Conservation (phyloP, 2,113 vertebrate genomes). For the Fulmarus glacialis region DNA sequence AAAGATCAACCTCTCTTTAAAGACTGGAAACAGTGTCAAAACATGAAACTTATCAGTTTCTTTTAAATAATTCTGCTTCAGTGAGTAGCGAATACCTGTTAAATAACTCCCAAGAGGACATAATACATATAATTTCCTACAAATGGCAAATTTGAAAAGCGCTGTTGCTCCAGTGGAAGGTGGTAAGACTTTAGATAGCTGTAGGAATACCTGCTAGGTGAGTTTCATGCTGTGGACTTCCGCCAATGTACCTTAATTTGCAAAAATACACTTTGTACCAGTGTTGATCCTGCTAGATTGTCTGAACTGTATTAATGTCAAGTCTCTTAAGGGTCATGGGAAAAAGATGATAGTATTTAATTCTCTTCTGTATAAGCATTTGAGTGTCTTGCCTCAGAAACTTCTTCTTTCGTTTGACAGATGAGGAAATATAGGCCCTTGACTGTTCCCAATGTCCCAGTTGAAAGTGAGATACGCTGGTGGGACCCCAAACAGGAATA, state of each 20-base stretch:
- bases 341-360: not conserved
- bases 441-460: not conserved
- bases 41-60: not conserved
- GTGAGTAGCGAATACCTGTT: not conserved
- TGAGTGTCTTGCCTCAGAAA: not conserved
- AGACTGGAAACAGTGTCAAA: not conserved
- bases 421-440: not conserved
- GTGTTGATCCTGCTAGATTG: not conserved
- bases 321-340: not conserved
- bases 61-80: not conserved
- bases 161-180: not conserved
- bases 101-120: not conserved
- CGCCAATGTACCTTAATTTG: not conserved
- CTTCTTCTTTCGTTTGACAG: not conserved
- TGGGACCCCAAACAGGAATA: not conserved
- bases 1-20: not conserved
- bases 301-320: not conserved
- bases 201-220: not conserved
- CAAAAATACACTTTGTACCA: not conserved
- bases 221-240: not conserved
- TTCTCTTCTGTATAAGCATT: not conserved
- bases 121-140: not conserved
- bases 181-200: not conserved
- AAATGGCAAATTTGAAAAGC: not conserved
- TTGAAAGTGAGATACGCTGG: not conserved